Base-by-base conservation (phyloP, 2,888 invertebrate genomes). In the Agrochola lota region DNA sequence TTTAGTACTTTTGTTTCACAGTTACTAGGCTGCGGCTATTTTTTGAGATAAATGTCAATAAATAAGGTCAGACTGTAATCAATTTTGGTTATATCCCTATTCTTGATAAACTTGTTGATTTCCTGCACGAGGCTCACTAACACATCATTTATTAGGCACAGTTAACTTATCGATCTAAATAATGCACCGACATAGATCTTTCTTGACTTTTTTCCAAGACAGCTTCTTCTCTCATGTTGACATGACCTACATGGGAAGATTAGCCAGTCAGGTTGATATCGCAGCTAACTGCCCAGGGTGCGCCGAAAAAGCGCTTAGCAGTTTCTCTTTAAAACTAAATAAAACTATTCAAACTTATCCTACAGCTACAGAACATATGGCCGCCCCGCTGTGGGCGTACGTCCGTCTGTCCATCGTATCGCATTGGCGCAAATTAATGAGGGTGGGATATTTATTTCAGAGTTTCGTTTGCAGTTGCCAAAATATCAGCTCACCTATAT, bases 401-500 rank as follows among this genome's bases (percentile, higher is more conserved):
- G 91, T 89, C 88, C 88, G 92, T 92, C 92, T 93, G 95, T 94
- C 94, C 94, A 92, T 95, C 93, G 94, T 91, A 94, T 95, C 93
- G 94, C 93, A 95, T 95, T 95, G 95, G 95, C 93, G 95, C 95
- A 96, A 96, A 96, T 96, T 95, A 96, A 96, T 96, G 96, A 96
- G 95, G 93, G 94, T 93, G 94, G 93, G 92, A 94, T 96, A 96
- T 96, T 95, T 96, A 96, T 96, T 95, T 94, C 94, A 92, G 83
- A 84, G 93, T 94, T 93, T 94, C 93, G 91, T 93, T 93, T 92
- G 91, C 89, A 91, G 92, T 90, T 92, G 92, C 92, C 93, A 92
- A 93, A 95, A 94, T 94, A 95, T 94, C 93, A 92, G 86, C 77
- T 82, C 83, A 86, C 80, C 78, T 81, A 83, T 77, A 83, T 85